These are phyloP conservation scores for Cydia fagiglandana DNA, from an alignment of 1,140 invertebrate genomes.

Conservation along the genomic window DNA sequence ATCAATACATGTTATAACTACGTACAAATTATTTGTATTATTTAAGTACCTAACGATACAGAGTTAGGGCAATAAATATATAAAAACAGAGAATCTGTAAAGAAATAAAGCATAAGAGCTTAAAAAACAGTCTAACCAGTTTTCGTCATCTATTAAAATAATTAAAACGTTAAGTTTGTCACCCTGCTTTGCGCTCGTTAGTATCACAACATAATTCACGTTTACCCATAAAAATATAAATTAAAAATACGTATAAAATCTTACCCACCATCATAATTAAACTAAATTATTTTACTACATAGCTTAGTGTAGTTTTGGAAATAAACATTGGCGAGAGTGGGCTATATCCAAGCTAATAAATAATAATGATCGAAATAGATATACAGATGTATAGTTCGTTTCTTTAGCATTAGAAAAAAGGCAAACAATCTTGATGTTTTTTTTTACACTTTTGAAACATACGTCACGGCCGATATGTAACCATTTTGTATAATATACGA, in stretches of 20 bases:
- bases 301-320: slow-evolving; percentile 1
- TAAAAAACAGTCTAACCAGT: not conserved
- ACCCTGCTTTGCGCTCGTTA: slow-evolving; percentile 18
- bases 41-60: no score
- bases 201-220: slow-evolving; percentile 7
- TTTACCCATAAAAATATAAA: slow-evolving; percentile 25
- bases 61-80: no score
- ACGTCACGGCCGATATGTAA: no score
- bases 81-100: no score
- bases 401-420: no score
- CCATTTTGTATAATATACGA: no score
- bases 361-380: not conserved
- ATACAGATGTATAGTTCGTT: no score
- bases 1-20: no score
- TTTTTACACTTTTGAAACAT: no score
- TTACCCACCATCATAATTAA: not conserved
- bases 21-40: no score
- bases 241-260: slow-evolving; percentile 9
- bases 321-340: not conserved
- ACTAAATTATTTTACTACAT: slow-evolving; percentile 7
- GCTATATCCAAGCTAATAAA: not conserved
- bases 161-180: slow-evolving; percentile 15
- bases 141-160: not conserved
- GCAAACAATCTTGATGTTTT: no score
- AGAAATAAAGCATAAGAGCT: not conserved